Percentiles rank a stretch among this genome's conserved stretches.
phyloP scores from a whole-genome alignment of 2,113 vertebrate genomes.

The Ceyx cyanopectus region DNA sequence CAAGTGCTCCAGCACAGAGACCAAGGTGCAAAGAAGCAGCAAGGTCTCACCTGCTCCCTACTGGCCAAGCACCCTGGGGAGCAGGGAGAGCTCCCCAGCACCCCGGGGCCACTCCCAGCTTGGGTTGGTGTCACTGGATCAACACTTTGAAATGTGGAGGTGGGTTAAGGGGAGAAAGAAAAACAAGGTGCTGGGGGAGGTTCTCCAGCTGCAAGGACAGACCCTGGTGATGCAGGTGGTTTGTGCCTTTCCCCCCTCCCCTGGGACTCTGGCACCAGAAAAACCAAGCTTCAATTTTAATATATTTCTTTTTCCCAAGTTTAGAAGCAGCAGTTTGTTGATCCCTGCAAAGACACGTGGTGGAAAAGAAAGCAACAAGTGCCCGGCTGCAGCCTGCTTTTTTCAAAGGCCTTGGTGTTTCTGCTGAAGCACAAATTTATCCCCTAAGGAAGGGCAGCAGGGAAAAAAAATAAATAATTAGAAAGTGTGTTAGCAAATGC shows the following conservation, averaged over 20 bases:
- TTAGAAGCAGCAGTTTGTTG: not conserved
- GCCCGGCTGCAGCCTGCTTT: not conserved
- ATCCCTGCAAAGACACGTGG: not conserved
- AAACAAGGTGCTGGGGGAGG: rapidly evolving
- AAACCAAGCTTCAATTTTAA: not conserved
- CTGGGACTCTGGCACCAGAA: not conserved
- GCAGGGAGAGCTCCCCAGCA: rapidly evolving
- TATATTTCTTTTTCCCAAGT: not conserved
- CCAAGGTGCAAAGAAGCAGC: not conserved
- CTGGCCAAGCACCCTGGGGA: rapidly evolving
- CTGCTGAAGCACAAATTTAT: not conserved
- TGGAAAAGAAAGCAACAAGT: not conserved
- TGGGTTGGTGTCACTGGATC: rapidly evolving
- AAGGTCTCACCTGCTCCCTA: too few species aligned
- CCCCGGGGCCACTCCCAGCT: rapidly evolving
- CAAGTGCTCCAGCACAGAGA: not conserved
- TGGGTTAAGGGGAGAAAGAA: not conserved
- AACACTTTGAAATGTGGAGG: rapidly evolving
- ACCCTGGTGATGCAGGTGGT: rapidly evolving
- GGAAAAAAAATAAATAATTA: not conserved
- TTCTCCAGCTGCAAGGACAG: not conserved
- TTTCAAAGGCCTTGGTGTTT: not conserved
- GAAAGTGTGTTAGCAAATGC: conserved; percentile 63
- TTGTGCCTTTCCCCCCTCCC: not conserved
- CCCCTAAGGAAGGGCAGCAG: rapidly evolving